A percentile compares a stretch with the other conserved stretches of the same genome.
These are phyloP conservation scores for Xylocampa areola DNA, from an alignment of 2,888 invertebrate genomes.

Conservation along the genomic window DNA sequence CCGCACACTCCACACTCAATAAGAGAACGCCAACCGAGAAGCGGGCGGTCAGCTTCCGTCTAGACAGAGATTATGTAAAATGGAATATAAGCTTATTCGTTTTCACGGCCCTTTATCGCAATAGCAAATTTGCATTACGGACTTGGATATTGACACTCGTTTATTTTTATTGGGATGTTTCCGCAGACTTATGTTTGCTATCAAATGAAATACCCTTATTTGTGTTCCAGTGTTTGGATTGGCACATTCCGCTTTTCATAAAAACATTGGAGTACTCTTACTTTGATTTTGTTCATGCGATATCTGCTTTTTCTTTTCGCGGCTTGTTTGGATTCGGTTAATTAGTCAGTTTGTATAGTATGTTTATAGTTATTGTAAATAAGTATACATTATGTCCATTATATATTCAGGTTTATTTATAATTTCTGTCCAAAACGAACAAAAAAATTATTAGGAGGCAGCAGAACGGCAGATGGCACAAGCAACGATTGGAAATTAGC, in stretches of 20 bases:
- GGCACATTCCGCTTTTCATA: slow-evolving; percentile 55
- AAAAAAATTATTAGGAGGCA: slow-evolving; percentile 46
- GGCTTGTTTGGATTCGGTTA: slow-evolving; percentile 4
- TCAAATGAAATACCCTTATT: slow-evolving; percentile 69
- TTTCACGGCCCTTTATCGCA: slow-evolving; percentile 78
- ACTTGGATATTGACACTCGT: slow-evolving; percentile 74
- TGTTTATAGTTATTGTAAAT: neutral
- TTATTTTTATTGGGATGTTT: slow-evolving; percentile 78
- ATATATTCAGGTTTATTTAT: slow-evolving; percentile 10
- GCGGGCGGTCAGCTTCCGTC: slow-evolving; percentile 80
- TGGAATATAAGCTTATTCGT: slow-evolving; percentile 80
- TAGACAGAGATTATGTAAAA: slow-evolving; percentile 88
- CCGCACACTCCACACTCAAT: slow-evolving; percentile 62
- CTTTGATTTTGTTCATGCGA: slow-evolving; percentile 21
- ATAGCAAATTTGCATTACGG: slow-evolving; percentile 75
- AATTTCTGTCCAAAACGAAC: slow-evolving; percentile 27
- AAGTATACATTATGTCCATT: neutral
- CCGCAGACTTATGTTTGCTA: slow-evolving; percentile 68
- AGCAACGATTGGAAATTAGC: slow-evolving; percentile 71
- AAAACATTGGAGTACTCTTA: slow-evolving; percentile 53
- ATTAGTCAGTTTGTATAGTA: too few species aligned
- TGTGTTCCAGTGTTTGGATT: slow-evolving; percentile 63
- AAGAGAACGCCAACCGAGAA: slow-evolving; percentile 68
- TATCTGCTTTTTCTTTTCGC: too few species aligned
- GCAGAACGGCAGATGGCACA: slow-evolving; percentile 79